Evolutionary conservation across 1,140 invertebrate species (phyloP).

Genomic region (Cydia strobilella): DNA sequence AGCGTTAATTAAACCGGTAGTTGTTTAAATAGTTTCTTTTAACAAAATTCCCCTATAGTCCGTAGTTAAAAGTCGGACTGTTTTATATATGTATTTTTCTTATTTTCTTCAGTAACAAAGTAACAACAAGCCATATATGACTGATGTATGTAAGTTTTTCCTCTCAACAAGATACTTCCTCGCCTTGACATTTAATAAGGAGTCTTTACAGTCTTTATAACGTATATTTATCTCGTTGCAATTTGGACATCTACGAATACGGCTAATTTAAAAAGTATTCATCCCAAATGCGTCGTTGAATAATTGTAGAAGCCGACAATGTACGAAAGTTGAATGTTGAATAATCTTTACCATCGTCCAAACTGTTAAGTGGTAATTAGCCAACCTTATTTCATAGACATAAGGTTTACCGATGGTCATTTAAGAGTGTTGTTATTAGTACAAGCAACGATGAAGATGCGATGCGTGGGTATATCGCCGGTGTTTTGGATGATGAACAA

Average conservation of each 20-base stretch:
- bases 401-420: too few species aligned
- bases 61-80: neutral
- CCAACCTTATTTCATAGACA: too few species aligned
- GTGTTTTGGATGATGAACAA: slow-evolving; percentile 45
- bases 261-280: slow-evolving; percentile 50
- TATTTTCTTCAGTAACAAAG: slow-evolving; percentile 6
- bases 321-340: slow-evolving; percentile 17
- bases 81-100: neutral
- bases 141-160: neutral
- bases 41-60: neutral
- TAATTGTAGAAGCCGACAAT: slow-evolving; percentile 52
- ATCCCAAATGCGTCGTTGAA: slow-evolving; percentile 49
- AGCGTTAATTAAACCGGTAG: neutral
- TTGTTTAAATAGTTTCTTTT: neutral
- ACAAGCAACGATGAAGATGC: slow-evolving; percentile 1
- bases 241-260: slow-evolving; percentile 49
- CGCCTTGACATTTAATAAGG: slow-evolving; percentile 39
- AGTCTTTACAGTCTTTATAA: slow-evolving; percentile 43
- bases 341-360: slow-evolving; percentile 2
- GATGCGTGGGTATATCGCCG: slow-evolving; percentile 47
- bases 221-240: slow-evolving; percentile 31
- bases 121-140: neutral
- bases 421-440: too few species aligned
- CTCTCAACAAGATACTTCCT: slow-evolving; percentile 5
- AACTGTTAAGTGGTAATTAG: too few species aligned